These are phyloP conservation scores for Proteles cristata DNA, from an alignment of 2,113 vertebrate genomes.

Conservation along the genomic window DNA sequence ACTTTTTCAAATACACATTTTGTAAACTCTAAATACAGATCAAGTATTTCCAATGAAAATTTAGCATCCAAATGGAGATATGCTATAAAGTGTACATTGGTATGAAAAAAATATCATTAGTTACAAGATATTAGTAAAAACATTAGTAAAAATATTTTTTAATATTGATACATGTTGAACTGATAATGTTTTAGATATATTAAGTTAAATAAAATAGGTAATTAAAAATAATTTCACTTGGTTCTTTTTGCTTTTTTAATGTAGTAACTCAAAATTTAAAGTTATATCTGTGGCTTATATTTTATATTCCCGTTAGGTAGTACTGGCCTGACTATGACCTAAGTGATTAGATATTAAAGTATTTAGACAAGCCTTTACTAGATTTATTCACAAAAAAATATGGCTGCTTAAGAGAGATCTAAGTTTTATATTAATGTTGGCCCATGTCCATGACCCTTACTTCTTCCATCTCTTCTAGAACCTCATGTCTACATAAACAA, in stretches of 20 bases:
- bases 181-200: neutral
- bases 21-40: neutral
- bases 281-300: neutral
- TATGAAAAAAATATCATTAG: neutral
- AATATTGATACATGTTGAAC: neutral
- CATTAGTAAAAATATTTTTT: neutral
- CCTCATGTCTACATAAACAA: neutral
- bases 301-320: neutral
- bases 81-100: neutral
- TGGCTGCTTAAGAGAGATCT: neutral
- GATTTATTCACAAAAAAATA: neutral
- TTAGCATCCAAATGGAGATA: neutral
- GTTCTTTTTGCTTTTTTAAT: neutral
- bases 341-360: neutral
- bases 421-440: neutral
- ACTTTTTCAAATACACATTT: neutral
- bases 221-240: neutral
- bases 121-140: neutral
- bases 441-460: neutral
- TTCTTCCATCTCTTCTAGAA: neutral
- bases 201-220: neutral
- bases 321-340: neutral
- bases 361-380: neutral
- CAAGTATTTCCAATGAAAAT: neutral
- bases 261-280: neutral